A percentile compares a stretch with the other conserved stretches of the same genome.
These are phyloP conservation scores for Tachina lurida DNA, from an alignment of 2,888 invertebrate species.

Conservation along the genomic window DNA sequence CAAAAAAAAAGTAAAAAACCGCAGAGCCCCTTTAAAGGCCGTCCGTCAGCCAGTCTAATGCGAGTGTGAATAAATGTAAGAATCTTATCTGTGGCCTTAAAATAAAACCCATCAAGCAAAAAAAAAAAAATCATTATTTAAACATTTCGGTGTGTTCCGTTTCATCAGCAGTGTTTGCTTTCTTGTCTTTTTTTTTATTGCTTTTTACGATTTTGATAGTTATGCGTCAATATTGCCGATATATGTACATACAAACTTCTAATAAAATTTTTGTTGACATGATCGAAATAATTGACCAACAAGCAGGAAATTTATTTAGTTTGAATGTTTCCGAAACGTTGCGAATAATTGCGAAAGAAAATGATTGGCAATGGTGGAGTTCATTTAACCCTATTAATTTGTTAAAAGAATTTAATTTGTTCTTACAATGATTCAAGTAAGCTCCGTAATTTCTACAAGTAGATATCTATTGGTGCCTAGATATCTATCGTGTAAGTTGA, in stretches of 20 bases:
- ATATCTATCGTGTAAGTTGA: too few species aligned
- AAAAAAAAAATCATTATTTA: constrained; percentile 20
- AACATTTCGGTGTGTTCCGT: constrained; percentile 15
- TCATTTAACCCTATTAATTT: neutral
- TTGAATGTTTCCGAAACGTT: constrained; percentile 34
- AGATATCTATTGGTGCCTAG: too few species aligned
- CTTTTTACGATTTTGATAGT: constrained; percentile 35
- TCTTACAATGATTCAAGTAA: too few species aligned
- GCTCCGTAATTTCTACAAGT: too few species aligned
- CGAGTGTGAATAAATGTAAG: constrained; percentile 39
- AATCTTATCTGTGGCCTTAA: constrained; percentile 47
- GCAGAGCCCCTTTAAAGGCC: neutral
- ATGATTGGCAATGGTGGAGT: neutral
- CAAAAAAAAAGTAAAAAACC: neutral
- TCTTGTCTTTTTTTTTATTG: neutral
- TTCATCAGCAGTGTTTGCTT: neutral
- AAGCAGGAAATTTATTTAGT: constrained; percentile 5
- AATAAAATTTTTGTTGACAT: constrained; percentile 46
- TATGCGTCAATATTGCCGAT: constrained; percentile 58
- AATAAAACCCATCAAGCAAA: constrained; percentile 3
- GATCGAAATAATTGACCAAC: constrained; percentile 42
- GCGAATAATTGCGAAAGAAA: constrained; percentile 23
- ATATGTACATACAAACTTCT: constrained; percentile 29
- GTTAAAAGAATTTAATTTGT: too few species aligned
- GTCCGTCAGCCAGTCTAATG: constrained; percentile 20